phyloP scores from a whole-genome alignment of 2,797 vertebrate genomes.

The Brotogeris chrysoptera region DNA sequence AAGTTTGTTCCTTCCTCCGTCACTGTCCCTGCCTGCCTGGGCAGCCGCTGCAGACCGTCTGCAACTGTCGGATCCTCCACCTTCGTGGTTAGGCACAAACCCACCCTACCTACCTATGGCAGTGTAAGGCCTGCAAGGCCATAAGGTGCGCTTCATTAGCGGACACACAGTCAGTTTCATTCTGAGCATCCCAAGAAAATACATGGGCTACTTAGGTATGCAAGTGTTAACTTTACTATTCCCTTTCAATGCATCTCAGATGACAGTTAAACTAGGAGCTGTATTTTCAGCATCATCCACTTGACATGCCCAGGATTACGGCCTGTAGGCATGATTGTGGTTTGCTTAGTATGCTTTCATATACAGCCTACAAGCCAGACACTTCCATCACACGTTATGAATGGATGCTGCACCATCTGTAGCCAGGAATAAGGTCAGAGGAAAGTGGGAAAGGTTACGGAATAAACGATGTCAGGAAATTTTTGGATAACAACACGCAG shows the following conservation, averaged over 20 bases:
- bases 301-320: background rate
- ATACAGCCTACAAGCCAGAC: background rate
- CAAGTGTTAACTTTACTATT: background rate
- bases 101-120: too few relatives aligned
- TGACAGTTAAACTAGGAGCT: background rate
- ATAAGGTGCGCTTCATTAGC: background rate
- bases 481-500: background rate
- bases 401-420: background rate
- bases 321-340: background rate
- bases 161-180: background rate
- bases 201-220: background rate
- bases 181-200: background rate
- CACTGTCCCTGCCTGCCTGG: background rate
- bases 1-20: background rate
- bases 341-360: background rate
- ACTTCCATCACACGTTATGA: background rate
- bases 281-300: background rate
- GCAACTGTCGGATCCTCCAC: background rate
- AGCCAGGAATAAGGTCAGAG: background rate
- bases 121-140: background rate
- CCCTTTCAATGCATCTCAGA: background rate
- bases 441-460: background rate
- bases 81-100: background rate
- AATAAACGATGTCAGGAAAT: background rate
- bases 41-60: background rate